Evolutionary conservation across 2,888 invertebrate genomes (phyloP).

Genomic region (Gymnosoma rotundatum): DNA sequence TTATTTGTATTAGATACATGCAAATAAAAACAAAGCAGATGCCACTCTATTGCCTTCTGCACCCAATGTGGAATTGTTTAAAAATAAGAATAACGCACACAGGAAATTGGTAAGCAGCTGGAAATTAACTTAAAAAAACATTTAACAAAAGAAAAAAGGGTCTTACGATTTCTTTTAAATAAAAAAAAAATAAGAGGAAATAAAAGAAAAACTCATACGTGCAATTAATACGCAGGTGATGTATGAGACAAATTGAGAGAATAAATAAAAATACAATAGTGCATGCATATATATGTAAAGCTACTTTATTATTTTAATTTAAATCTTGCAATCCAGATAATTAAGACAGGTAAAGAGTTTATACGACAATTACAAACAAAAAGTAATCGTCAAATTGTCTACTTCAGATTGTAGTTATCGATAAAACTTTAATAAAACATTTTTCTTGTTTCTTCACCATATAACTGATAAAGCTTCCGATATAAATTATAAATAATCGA

Average conservation of each 20-base stretch:
- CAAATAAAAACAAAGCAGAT: slow-evolving; percentile 31
- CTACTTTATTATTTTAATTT: too few relatives aligned
- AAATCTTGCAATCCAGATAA: too few relatives aligned
- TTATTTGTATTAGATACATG: slow-evolving; percentile 65
- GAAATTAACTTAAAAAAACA: slow-evolving; percentile 31
- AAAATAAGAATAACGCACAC: slow-evolving; percentile 10
- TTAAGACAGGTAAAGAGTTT: too few relatives aligned
- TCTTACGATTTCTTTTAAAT: neutral
- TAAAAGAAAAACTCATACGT: neutral
- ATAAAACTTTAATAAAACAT: too few relatives aligned
- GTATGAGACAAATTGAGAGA: slow-evolving; percentile 23
- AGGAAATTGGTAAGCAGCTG: slow-evolving; percentile 66
- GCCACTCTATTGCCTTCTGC: slow-evolving; percentile 22
- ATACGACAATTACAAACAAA: too few relatives aligned
- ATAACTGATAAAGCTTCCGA: too few relatives aligned
- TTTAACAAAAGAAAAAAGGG: slow-evolving; percentile 4
- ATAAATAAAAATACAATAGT: neutral
- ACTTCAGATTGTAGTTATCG: too few relatives aligned
- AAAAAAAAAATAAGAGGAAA: neutral
- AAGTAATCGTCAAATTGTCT: too few relatives aligned
- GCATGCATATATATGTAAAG: too few relatives aligned
- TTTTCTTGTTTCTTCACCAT: too few relatives aligned
- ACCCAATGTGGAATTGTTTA: slow-evolving; percentile 21
- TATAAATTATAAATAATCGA: too few relatives aligned
- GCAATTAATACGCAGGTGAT: slow-evolving; percentile 37